phyloP scores from a whole-genome alignment of 2,888 invertebrate species.

The Hartigia nigra region DNA sequence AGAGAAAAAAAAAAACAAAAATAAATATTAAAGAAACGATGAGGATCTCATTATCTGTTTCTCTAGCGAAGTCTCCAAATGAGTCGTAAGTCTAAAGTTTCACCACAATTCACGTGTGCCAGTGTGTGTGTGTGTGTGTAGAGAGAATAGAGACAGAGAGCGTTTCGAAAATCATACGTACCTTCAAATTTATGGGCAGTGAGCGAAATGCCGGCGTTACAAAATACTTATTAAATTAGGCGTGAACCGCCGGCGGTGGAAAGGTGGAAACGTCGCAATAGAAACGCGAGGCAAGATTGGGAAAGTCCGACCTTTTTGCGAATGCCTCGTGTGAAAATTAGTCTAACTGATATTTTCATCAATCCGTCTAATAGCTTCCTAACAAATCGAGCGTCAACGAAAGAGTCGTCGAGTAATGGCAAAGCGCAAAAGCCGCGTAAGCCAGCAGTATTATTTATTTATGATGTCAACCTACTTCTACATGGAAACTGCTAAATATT shows the following conservation, averaged over 20 bases:
- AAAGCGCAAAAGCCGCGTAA: neutral
- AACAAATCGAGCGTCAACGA: neutral
- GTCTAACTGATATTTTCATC: neutral
- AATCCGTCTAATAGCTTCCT: neutral
- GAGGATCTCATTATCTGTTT: neutral
- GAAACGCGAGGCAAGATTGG: slow-evolving; percentile 9
- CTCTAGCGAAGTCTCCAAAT: neutral
- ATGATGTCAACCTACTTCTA: neutral
- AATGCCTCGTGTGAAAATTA: neutral
- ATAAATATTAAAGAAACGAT: neutral
- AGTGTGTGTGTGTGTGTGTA: neutral
- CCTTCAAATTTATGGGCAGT: slow-evolving; percentile 16
- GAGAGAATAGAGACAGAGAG: neutral
- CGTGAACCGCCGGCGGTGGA: neutral
- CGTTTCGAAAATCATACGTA: neutral
- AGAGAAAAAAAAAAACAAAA: slow-evolving; percentile 7
- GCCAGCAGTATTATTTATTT: neutral
- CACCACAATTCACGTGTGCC: neutral
- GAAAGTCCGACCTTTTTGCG: neutral
- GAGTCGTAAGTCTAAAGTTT: neutral
- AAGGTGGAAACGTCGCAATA: neutral
- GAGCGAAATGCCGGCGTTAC: slow-evolving; percentile 27
- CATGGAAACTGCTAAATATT: slow-evolving; percentile 1
- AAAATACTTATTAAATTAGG: slow-evolving; percentile 17
- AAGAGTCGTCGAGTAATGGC: neutral